Percentiles rank a stretch among this genome's conserved stretches.
phyloP scores from a whole-genome alignment of 2,797 vertebrate species.

The Podargus strigoides region DNA sequence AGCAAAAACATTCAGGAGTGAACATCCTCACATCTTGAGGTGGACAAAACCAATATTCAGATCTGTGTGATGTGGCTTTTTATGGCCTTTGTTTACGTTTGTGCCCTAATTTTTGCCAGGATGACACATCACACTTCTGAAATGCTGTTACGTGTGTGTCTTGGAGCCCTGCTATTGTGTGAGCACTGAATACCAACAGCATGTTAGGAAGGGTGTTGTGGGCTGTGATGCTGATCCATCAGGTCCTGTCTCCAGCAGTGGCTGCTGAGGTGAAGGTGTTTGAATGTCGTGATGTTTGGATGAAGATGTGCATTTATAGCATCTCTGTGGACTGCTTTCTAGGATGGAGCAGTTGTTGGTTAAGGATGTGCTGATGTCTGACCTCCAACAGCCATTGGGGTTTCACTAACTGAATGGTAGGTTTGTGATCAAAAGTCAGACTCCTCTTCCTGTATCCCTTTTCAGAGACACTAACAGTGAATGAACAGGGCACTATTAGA shows the following conservation, averaged over 20 bases:
- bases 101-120: background rate
- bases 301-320: background rate
- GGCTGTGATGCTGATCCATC: background rate
- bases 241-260: background rate
- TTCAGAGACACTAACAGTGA: background rate
- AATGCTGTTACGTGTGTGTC: background rate
- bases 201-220: background rate
- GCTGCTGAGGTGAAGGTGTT: background rate
- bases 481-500: background rate
- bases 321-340: background rate
- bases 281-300: background rate
- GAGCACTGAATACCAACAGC: background rate
- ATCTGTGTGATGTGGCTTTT: background rate
- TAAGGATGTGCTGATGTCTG: background rate
- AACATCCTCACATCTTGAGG: background rate
- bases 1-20: background rate
- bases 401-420: background rate
- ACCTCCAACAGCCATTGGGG: background rate
- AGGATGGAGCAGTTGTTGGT: background rate
- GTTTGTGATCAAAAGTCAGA: background rate
- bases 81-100: background rate
- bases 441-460: background rate
- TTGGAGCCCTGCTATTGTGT: background rate
- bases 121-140: background rate
- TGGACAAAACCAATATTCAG: background rate